Evolutionary conservation across 2,113 vertebrate genomes (phyloP), one percentile per base, ranked within the genome.

Genomic region (Amia ocellicauda): DNA sequence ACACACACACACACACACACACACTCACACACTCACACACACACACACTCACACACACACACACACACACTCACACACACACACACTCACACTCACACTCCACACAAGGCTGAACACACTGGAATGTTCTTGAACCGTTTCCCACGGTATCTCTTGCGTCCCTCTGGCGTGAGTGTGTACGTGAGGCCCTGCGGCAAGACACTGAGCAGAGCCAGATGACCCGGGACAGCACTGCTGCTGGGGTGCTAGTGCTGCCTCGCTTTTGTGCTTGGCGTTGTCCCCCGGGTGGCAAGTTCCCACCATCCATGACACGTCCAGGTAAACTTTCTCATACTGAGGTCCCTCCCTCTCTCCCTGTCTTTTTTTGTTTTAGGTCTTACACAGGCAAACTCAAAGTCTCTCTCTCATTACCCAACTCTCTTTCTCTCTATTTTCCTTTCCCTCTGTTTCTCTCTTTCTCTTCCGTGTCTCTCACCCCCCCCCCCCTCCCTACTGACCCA

Each of bases 381-480:
- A 20, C 8, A n/a, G 8, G 36, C 19, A n/a, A 28, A 14, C 4
- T 22, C 47, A 47, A 66, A 74, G 69, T 72, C 73, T 69, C 42
- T 42, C n/a, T 2, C 2, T 19, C 36, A n/a, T n/a, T n/a, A n/a
- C n/a, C n/a, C n/a, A n/a, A n/a, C n/a, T n/a, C 7, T 11, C 22
- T 28, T 7, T 43, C 4, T 62, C n/a, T 43, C 14, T 50, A 19
- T 4, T 16, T 54, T 22, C 50, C 55, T 60, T 60, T 61, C 62
- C 65, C 29, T 40, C 47, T 28, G 23, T 31, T 28, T 4, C 9
- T 49, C 62, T 55, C 3, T 31, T 24, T 36, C 51, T 16, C 29
- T 52, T 16, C 14, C 4, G 20, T 5, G 29, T 13, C 22, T 22
- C 17, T 42, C 7, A 3, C 2, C 62, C 13, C 29, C 19, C 63